phyloP scores from a whole-genome alignment of 2,888 invertebrate genomes.

The Priocnemis perturbator region DNA sequence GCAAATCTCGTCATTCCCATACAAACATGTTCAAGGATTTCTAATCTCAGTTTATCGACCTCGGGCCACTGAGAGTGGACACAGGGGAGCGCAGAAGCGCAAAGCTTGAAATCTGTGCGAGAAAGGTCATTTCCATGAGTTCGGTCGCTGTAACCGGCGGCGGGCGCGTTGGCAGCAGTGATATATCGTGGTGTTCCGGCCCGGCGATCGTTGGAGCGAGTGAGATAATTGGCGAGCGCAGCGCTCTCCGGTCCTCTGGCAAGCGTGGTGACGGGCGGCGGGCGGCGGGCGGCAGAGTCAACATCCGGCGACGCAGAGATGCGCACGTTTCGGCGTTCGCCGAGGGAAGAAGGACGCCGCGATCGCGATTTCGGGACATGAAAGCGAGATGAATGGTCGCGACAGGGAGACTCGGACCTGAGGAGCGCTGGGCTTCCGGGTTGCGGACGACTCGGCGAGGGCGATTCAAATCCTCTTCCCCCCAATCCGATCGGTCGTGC shows the following conservation, averaged over 20 bases:
- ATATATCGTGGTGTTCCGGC: no score
- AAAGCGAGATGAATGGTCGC: conserved; percentile 52
- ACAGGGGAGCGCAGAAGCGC: no score
- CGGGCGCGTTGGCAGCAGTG: neutral
- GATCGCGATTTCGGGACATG: conserved; percentile 54
- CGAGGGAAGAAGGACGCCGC: conserved; percentile 55
- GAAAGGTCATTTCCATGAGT: no score
- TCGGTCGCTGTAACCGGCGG: no score
- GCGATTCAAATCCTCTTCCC: conserved; percentile 11
- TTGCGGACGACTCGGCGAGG: neutral
- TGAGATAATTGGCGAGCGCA: conserved; percentile 13
- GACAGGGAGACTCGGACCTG: conserved; percentile 39
- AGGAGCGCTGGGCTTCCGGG: conserved; percentile 43
- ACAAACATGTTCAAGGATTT: no score
- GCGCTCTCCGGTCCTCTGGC: no score
- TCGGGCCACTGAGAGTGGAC: no score
- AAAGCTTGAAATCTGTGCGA: no score
- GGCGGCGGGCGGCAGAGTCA: conserved; percentile 49
- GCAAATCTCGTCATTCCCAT: no score
- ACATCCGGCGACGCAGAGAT: conserved; percentile 61
- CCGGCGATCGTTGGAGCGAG: neutral
- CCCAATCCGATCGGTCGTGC: neutral
- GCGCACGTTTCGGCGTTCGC: conserved; percentile 59
- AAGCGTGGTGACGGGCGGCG: no score
- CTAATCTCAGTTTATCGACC: no score